Conservation (phyloP, 2,888 invertebrate species). For the Micoletzkya japonica region DNA sequence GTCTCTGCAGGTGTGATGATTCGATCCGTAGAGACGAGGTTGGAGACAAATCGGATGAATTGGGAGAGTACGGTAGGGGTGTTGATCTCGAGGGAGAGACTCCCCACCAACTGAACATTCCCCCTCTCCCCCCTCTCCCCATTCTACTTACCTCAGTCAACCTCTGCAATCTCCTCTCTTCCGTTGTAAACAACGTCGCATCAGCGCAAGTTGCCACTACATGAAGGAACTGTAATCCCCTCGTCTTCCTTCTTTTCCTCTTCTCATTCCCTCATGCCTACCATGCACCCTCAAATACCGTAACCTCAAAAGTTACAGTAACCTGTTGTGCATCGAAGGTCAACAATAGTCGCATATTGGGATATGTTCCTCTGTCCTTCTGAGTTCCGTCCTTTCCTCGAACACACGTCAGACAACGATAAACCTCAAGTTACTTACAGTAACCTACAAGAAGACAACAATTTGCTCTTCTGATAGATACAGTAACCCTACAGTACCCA, state of each 20-base stretch:
- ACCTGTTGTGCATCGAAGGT: conserved; percentile 78
- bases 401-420: conserved; percentile 44
- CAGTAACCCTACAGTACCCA: background rate
- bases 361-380: conserved; percentile 38
- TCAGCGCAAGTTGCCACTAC: conserved; percentile 57
- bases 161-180: conserved; percentile 40
- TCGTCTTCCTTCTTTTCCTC: background rate
- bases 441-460: too few relatives aligned
- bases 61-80: conserved; percentile 11
- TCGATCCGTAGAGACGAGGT: conserved; percentile 22
- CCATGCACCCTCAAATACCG: background rate
- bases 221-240: conserved; percentile 47
- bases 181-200: conserved; percentile 42
- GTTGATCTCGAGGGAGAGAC: conserved; percentile 13
- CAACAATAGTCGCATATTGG: conserved; percentile 72
- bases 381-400: conserved; percentile 36
- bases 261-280: background rate
- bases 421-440: conserved; percentile 37
- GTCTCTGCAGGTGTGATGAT: conserved; percentile 19
- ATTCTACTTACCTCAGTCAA: conserved; percentile 36
- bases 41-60: conserved; percentile 19
- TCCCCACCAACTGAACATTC: conserved; percentile 20
- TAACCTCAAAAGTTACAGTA: background rate
- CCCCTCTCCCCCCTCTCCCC: background rate
- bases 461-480: too few relatives aligned